A percentile compares a stretch with the other conserved stretches of the same genome.
Conservation (phyloP, 2,888 invertebrate species). For the Hirtodrosophila duncani region DNA sequence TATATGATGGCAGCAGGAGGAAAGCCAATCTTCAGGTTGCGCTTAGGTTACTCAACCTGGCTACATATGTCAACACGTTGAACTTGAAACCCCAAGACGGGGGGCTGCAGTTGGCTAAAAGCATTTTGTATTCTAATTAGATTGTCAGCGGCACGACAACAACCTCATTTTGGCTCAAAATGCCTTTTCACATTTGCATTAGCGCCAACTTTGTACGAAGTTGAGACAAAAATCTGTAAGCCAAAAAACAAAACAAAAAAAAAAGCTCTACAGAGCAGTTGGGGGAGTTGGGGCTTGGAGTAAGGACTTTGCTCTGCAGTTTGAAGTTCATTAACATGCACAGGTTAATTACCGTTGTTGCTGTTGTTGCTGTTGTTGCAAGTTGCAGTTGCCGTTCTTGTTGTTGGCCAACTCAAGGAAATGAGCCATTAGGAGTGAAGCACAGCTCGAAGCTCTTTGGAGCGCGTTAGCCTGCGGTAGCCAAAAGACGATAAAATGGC, state of each 20-base stretch:
- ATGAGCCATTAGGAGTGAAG: slow-evolving; percentile 73
- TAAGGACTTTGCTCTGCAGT: slow-evolving; percentile 31
- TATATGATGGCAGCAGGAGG: background rate
- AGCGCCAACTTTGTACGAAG: slow-evolving; percentile 63
- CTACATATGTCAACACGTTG: slow-evolving; percentile 72
- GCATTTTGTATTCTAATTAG: slow-evolving; percentile 77
- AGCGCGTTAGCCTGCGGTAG: slow-evolving; percentile 69
- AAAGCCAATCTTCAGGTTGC: slow-evolving; percentile 2
- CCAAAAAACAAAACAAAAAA: too few species aligned
- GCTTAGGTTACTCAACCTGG: slow-evolving; percentile 19
- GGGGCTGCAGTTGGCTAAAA: slow-evolving; percentile 39
- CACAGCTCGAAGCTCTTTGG: slow-evolving; percentile 19
- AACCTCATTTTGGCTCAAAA: slow-evolving; percentile 74
- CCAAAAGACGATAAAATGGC: slow-evolving; percentile 67
- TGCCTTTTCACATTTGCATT: slow-evolving; percentile 69
- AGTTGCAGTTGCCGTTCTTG: background rate
- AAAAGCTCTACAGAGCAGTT: too few species aligned
- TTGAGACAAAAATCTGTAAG: slow-evolving; percentile 71
- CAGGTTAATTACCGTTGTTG: slow-evolving; percentile 77
- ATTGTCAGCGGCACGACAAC: slow-evolving; percentile 77
- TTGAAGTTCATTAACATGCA: slow-evolving; percentile 75
- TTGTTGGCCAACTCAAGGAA: slow-evolving; percentile 61
- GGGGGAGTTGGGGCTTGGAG: slow-evolving; percentile 12
- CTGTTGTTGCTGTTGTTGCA: slow-evolving; percentile 37
- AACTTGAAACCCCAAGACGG: slow-evolving; percentile 60